Base-by-base conservation (phyloP, 2,888 invertebrate genomes). In the Sialis lutaria region DNA sequence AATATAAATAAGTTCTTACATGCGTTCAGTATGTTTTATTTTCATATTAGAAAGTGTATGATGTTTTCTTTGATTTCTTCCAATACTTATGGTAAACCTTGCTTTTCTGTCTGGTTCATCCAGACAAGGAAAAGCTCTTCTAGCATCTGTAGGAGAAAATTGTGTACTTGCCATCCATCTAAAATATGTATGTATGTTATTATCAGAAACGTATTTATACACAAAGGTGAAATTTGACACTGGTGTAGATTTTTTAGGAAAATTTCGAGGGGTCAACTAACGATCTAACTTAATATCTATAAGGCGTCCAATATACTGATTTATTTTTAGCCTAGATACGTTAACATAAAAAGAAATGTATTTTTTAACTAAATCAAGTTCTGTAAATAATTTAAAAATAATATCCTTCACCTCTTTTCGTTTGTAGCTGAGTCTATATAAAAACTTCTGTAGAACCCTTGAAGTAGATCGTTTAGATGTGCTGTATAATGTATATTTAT, bases 71-170 rank as follows among this genome's bases (percentile, higher is more conserved):
- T 53, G 48, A 12, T 74, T 70, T 53, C 79, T 72, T 5, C 70
- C 69, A 44, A 90, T 73, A 46, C 73, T 77, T 30, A 91, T 72
- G 6, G 72, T 72, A 53, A 88, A 90, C 33, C 67, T 74, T 1
- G 89, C 82, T 60, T 89, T 88, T 58, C 83, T 82, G 10, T 73
- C 70, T 2, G 90, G 90, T 53, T 90, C 88, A 57, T 91, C 91
- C 57, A 87, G 86, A 60, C 89, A 89, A 6, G 90, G 90, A 59
- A 90, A 90, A 0, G 85, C 88, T 56, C 79, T 72, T 39, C 87
- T 73, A 0, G 87, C 87, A 56, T 83, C 78, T 1, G 79, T 79
- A 0, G 85, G 77, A 51, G 88, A 82, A 58, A 88, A 86, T 57
- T 88, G 87, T 0, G 87, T 88, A 6, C 81, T 77, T 1, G 74